Evolutionary conservation across 2,797 vertebrate species (phyloP).

Genomic region (Chaetophractus vellerosus): DNA sequence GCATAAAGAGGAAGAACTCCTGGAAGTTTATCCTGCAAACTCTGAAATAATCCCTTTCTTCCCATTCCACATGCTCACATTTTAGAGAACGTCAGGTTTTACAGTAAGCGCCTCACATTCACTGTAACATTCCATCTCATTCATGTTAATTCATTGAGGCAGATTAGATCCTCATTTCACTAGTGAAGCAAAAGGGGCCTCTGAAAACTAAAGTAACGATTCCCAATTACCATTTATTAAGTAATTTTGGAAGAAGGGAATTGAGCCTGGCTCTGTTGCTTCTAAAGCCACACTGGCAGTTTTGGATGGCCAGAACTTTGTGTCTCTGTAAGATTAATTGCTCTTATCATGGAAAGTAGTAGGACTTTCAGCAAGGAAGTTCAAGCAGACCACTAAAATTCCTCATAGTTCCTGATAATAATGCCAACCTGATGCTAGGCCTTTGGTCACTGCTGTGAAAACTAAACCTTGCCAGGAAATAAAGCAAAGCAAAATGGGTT

Average conservation of each 20-base stretch:
- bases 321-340: not conserved
- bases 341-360: not conserved
- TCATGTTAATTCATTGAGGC: not conserved
- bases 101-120: not conserved
- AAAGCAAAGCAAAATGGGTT: not conserved
- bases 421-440: not conserved
- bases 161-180: not conserved
- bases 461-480: not conserved
- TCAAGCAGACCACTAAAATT: not conserved
- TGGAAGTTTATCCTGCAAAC: not conserved
- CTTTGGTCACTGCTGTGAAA: not conserved
- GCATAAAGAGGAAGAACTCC: not conserved
- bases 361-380: not conserved
- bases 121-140: not conserved
- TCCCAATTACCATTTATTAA: not conserved
- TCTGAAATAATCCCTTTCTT: not conserved
- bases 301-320: not conserved
- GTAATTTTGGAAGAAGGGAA: not conserved
- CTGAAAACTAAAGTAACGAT: not conserved
- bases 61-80: not conserved
- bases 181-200: not conserved
- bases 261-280: not conserved
- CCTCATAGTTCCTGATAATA: not conserved
- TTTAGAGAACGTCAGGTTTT: not conserved
- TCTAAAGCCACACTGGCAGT: not conserved